Percentiles rank a stretch among this genome's conserved stretches.
Evolutionary conservation across 23 tunicate species (phyloP).

Genomic region (Ascidia mentula): DNA sequence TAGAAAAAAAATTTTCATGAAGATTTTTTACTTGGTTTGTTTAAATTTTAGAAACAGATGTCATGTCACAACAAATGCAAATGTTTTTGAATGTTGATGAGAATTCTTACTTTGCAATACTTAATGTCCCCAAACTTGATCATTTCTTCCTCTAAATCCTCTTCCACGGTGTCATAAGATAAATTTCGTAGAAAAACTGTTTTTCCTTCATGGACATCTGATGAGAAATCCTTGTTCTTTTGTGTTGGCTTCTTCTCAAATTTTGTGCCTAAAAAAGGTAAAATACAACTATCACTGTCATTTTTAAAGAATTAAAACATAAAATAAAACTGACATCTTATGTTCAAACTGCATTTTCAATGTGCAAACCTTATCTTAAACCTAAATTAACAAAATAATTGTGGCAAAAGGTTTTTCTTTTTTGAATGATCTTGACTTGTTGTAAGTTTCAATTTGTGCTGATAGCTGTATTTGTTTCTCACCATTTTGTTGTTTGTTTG

Average conservation of each 20-base stretch:
- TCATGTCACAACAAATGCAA: neutral
- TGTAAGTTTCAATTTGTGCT: too few species aligned
- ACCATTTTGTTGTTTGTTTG: neutral
- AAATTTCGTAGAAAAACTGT: conserved; percentile 86
- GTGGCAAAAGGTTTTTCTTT: too few species aligned
- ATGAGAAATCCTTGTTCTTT: conserved; percentile 27
- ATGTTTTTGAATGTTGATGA: neutral
- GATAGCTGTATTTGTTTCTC: neutral
- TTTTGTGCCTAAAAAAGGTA: neutral
- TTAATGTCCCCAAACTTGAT: conserved; percentile 59
- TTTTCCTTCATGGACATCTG: conserved; percentile 91
- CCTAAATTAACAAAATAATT: too few species aligned
- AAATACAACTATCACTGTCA: too few species aligned
- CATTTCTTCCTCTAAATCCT: conserved; percentile 45
- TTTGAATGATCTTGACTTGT: too few species aligned
- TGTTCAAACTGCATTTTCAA: neutral
- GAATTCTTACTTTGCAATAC: conserved; percentile 46
- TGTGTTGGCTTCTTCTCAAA: neutral
- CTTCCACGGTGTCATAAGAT: conserved; percentile 61
- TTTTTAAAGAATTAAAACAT: too few species aligned
- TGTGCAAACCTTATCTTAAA: neutral
- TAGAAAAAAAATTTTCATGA: too few species aligned
- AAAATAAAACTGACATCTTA: neutral
- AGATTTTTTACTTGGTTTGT: too few species aligned
- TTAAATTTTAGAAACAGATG: neutral